A percentile compares a stretch with the other conserved stretches of the same genome.
Conservation (phyloP, 1,140 invertebrate species). For the Drosophila watanabei region DNA sequence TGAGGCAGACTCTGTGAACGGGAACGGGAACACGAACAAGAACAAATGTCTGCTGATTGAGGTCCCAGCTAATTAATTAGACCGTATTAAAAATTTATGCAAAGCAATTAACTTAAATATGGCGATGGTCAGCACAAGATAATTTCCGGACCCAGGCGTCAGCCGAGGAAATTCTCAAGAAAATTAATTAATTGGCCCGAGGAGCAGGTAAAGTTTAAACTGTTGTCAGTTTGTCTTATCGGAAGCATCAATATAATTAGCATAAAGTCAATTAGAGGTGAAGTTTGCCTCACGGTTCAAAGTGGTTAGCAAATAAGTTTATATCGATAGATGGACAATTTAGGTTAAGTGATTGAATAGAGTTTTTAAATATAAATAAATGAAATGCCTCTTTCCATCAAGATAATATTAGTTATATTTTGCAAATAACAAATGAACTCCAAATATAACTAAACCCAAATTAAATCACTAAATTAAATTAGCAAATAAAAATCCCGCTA, state of each 20-base stretch:
- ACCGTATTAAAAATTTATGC: conserved; percentile 75
- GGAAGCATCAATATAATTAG: conserved; percentile 53
- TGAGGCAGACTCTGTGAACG: conserved; percentile 10
- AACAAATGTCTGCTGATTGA: conserved; percentile 51
- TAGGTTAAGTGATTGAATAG: conserved; percentile 13
- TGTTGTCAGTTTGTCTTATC: conserved; percentile 36
- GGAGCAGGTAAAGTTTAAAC: conserved; percentile 34
- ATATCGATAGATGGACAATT: conserved; percentile 24
- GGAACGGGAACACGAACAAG: conserved; percentile 11
- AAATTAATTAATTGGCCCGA: conserved; percentile 52
- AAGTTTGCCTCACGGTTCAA: not conserved
- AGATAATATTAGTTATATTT: not conserved
- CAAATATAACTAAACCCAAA: not conserved
- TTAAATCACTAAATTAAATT: not conserved
- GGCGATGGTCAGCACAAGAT: conserved; percentile 59
- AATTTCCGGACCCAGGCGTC: conserved; percentile 10
- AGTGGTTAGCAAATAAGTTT: conserved; percentile 25
- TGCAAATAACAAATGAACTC: not conserved
- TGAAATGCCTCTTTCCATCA: no score
- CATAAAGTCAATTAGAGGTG: conserved; percentile 36
- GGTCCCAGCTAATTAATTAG: conserved; percentile 70
- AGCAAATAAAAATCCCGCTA: conserved; percentile 8
- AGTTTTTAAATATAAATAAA: conserved; percentile 11
- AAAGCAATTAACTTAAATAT: conserved; percentile 77
- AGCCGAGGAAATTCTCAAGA: conserved; percentile 45